These are phyloP conservation scores for Heterochromis multidens DNA, from an alignment of 2,113 vertebrate species.

Conservation along the genomic window DNA sequence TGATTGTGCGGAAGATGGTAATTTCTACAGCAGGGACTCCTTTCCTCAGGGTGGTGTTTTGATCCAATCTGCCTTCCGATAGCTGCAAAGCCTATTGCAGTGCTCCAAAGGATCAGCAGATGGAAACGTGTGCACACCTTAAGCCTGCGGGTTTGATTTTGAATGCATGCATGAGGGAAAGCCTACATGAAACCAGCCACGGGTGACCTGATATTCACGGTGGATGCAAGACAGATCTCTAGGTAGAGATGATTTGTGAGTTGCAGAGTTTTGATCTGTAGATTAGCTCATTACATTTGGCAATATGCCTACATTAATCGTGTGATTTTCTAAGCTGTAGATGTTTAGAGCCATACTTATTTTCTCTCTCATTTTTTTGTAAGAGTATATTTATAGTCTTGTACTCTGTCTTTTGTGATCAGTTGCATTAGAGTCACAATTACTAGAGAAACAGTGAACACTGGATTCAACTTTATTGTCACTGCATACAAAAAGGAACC, in stretches of 20 bases:
- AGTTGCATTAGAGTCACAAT: neutral
- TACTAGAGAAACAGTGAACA: neutral
- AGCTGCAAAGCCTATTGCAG: constrained; percentile 17
- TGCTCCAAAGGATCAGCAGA: constrained; percentile 52
- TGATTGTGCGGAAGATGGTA: neutral
- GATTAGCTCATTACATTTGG: neutral
- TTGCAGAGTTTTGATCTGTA: neutral
- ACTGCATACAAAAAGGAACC: neutral
- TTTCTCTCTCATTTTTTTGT: neutral
- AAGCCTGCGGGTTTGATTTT: neutral
- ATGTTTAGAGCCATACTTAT: neutral
- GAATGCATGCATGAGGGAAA: neutral
- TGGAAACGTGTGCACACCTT: constrained; percentile 41
- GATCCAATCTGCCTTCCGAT: neutral
- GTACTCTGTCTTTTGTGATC: neutral
- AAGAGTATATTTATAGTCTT: neutral
- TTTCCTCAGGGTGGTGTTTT: neutral
- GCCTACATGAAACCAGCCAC: neutral
- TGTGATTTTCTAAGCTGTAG: neutral
- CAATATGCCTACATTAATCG: neutral
- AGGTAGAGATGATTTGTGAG: neutral
- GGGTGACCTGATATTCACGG: constrained; percentile 2
- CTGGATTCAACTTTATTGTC: neutral
- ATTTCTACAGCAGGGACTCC: neutral
- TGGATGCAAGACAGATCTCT: neutral